Evolutionary conservation across 2,888 invertebrate species (phyloP).

Genomic region (Erynnis tages): DNA sequence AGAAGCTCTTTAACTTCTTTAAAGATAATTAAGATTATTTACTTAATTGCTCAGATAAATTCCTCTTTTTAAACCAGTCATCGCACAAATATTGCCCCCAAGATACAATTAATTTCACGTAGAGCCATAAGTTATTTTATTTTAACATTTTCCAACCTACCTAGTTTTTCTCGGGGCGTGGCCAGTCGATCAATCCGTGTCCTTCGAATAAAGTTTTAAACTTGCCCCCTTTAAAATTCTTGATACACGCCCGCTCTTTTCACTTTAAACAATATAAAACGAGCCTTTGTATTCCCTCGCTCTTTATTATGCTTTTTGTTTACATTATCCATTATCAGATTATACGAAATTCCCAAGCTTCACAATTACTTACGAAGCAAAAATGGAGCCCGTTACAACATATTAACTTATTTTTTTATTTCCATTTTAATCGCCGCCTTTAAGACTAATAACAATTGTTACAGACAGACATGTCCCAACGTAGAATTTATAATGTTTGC

Average conservation of each 20-base stretch:
- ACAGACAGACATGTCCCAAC: conserved; percentile 11
- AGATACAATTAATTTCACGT: conserved; percentile 13
- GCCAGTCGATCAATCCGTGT: conserved; percentile 35
- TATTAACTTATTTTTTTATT: conserved; percentile 4
- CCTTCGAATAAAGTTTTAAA: conserved; percentile 37
- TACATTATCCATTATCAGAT: background rate
- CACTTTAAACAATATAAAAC: conserved; percentile 29
- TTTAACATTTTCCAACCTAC: conserved; percentile 12
- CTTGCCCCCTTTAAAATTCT: conserved; percentile 38
- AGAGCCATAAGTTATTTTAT: conserved; percentile 7
- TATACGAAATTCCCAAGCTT: conserved; percentile 4
- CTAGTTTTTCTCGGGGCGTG: conserved; percentile 33
- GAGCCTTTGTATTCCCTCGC: conserved; percentile 8
- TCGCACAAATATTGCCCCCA: conserved; percentile 11
- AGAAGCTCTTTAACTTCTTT: background rate
- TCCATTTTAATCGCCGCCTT: conserved; percentile 1
- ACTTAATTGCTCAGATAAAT: background rate
- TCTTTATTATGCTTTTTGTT: background rate
- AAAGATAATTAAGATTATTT: conserved; percentile 14
- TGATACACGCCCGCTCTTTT: conserved; percentile 33
- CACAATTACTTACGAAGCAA: background rate
- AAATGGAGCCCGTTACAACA: conserved; percentile 6
- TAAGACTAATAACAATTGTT: conserved; percentile 5
- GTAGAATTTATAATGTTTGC: background rate
- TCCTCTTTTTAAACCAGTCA: conserved; percentile 9